Base-by-base conservation (phyloP, 2,888 invertebrate species). In the Troides helena region DNA sequence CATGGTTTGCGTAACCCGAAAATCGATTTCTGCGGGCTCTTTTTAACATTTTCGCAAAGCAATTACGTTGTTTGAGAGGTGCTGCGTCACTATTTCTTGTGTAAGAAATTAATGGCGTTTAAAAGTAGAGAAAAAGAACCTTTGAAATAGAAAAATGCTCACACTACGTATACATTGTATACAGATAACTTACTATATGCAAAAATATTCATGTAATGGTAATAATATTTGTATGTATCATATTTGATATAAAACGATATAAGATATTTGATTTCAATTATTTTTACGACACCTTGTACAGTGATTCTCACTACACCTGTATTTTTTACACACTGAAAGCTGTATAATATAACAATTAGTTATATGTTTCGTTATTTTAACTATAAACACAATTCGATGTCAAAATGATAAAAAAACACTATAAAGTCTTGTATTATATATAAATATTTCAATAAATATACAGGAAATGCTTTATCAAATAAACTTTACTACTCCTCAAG, bases 21-120 rank as follows among this genome's bases (percentile, higher is more conserved):
- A 70, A 63, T 70, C 66, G 66, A 70, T 50, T 70, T 69, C 30
- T 30, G 59, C 2, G 53, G 62, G 62, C 59, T 43, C 56, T 57
- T 70, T 67, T 64, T 53, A 59, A 66, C 62, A 70, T 70, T 66
- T 66, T 66, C 66, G 21, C 70, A 65, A 66, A 58, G 70, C 62
- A 70, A 62, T 69, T 66, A 69, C 57, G 65, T 21, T 57, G 39
- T 46, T 14, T 18, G 46, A 61, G 30, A 65, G 17, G 62, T 69
- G 62, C 62, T 46, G 57, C 30, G 21, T 65, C 66, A 65, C 21
- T 58, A 36, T 65, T 60, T 68, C 17, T 58, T 59, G 17, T 23
- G 21, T 63, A 59, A 65, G 59, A 50, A 25, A 25, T 23, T n/a
- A 59, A 46, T 62, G 43, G 21, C 30, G 46, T 63, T 6, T 12